A percentile compares a stretch with the other conserved stretches of the same genome.
Evolutionary conservation across 1,140 invertebrate species (phyloP).

Genomic region (Calliopsis andreniformis): DNA sequence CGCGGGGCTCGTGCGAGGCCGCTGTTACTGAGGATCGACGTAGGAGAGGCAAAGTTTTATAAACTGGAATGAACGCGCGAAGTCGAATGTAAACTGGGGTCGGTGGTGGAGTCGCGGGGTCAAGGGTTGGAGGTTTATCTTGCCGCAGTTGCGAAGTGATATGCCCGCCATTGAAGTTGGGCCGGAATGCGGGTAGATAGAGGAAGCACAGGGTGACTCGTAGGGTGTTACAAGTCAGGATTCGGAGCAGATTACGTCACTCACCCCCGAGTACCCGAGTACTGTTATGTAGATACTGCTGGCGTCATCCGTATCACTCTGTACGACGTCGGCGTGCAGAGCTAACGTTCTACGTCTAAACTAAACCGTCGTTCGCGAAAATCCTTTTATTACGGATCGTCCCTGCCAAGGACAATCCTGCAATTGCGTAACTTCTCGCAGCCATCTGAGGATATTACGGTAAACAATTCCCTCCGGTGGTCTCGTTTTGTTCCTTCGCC

Average conservation of each 20-base stretch:
- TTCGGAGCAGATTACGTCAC: constrained; percentile 66
- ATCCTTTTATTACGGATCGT: not conserved
- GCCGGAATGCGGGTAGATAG: constrained; percentile 51
- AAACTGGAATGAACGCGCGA: constrained; percentile 67
- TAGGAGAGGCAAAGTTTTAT: constrained; percentile 64
- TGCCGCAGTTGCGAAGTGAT: constrained; percentile 67
- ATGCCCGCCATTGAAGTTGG: constrained; percentile 65
- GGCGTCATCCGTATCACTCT: constrained; percentile 42
- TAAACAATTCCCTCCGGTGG: not conserved
- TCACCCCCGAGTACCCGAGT: constrained; percentile 15
- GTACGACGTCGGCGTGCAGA: constrained; percentile 2
- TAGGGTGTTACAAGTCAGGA: constrained; percentile 65
- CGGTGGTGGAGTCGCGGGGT: constrained; percentile 56
- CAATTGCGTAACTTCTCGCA: not conserved
- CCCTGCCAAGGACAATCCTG: not conserved
- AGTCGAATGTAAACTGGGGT: constrained; percentile 63
- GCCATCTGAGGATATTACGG: not conserved
- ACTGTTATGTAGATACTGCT: constrained; percentile 26
- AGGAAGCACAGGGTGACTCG: constrained; percentile 44
- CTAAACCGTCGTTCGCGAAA: not conserved
- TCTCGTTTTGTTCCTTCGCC: not conserved
- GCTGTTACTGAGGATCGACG: constrained; percentile 41
- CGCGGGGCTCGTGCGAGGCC: constrained; percentile 28
- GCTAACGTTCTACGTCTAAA: not conserved
- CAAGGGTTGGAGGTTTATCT: constrained; percentile 69